Evolutionary conservation across 2,888 invertebrate genomes (phyloP), one percentile per base, ranked within the genome.

Genomic region (Proisotoma minuta): DNA sequence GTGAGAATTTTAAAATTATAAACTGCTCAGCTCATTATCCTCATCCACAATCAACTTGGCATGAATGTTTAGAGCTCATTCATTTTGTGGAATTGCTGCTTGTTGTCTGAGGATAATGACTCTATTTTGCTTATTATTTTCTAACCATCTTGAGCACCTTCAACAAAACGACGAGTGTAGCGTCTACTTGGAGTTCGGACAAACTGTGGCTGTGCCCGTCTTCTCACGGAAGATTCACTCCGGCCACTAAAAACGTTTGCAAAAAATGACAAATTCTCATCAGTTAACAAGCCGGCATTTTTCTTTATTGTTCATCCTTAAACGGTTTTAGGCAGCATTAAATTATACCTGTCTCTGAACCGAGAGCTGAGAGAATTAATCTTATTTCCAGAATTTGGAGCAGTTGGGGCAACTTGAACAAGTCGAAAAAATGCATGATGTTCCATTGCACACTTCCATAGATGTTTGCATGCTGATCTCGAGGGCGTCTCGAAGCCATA

Each of bases 391-490:
- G 60, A 62, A 47, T 66, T 85, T 62, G 82, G 81, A 58, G 82
- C 81, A 40, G 82, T 78, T 5, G 89, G 86, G 22, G 87, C 84
- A 34, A 87, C 86, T 77, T 89, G 89, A 77, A 91, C 90, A 75
- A 92, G 82, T 64, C 91, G 84, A 81, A 92, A 93, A 81, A 93
- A 92, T 39, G 92, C 89, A 80, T 95, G 95, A 78, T 96, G 96
- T 78, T 96, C 96, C 58, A 93, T 87, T 78, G 94, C 94, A 79
- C 96, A 96, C 74, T 91, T 88, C 93, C 95, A 96, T 73, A 97
- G 82, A 80, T 96, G 95, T 76, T 95, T 91, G 78, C 95, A 95
- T 18, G 94, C 94, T 24, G 90, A 84, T 26, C 66, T 69, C 1
- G 71, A 34, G 2, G 73, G 73, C 18, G 72, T 73, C 60, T 73